Evolutionary conservation across 1,140 invertebrate genomes (phyloP).

Genomic region (Mylabris phalerata): DNA sequence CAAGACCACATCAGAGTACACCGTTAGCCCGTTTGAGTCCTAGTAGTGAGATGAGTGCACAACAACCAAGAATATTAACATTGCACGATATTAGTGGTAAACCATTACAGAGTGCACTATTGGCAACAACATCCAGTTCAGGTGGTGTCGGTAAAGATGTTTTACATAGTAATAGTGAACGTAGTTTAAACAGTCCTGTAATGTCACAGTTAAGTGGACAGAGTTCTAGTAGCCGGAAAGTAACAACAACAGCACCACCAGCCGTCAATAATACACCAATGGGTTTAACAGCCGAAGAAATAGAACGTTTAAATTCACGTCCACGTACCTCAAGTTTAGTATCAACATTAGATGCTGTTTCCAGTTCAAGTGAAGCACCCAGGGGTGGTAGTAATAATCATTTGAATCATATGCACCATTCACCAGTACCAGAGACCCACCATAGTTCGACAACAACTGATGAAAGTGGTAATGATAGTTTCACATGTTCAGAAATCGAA

Average conservation of each 20-base stretch:
- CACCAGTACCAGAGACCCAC: constrained; percentile 63
- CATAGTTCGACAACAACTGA: constrained; percentile 81
- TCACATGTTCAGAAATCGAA: constrained; percentile 96
- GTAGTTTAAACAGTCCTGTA: constrained; percentile 82
- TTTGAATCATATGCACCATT: constrained; percentile 55
- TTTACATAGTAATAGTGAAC: constrained; percentile 79
- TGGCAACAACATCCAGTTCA: constrained; percentile 81
- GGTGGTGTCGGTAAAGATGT: constrained; percentile 76
- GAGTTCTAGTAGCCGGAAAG: constrained; percentile 68
- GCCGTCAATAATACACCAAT: constrained; percentile 57
- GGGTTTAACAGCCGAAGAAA: constrained; percentile 86
- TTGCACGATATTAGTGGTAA: constrained; percentile 90
- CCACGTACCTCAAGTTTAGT: constrained; percentile 82
- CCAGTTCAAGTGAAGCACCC: constrained; percentile 80
- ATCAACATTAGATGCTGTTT: constrained; percentile 86
- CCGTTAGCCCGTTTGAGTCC: constrained; percentile 83
- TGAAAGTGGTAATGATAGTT: constrained; percentile 93
- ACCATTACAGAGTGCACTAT: constrained; percentile 76
- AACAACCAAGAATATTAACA: constrained; percentile 84
- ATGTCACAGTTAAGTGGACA: constrained; percentile 82
- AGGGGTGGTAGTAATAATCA: constrained; percentile 53
- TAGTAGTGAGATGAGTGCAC: constrained; percentile 83
- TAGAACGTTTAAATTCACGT: constrained; percentile 81
- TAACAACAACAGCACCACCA: constrained; percentile 48
- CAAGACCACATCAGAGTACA: constrained; percentile 75